These are phyloP conservation scores for Hecatera dysodea DNA, from an alignment of 2,888 invertebrate species.

Conservation along the genomic window DNA sequence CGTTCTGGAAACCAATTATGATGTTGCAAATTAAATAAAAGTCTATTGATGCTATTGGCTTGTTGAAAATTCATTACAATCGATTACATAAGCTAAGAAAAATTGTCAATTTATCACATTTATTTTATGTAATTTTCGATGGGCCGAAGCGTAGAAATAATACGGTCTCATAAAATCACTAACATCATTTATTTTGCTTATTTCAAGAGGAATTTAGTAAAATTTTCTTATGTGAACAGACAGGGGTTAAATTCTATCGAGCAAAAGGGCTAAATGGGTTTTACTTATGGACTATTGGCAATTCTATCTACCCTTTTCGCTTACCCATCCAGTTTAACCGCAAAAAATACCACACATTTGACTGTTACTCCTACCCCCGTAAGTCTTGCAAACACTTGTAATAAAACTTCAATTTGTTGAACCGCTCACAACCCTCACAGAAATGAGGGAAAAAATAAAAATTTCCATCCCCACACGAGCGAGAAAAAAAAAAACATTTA, in stretches of 20 bases:
- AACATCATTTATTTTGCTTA: background rate
- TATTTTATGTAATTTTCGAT: too few species aligned
- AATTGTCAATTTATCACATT: too few species aligned
- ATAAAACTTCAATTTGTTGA: conserved; percentile 65
- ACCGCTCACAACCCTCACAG: conserved; percentile 43
- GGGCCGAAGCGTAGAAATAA: background rate
- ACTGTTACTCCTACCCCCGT: conserved; percentile 23
- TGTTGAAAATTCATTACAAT: background rate
- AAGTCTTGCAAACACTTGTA: conserved; percentile 53
- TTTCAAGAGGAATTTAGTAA: background rate
- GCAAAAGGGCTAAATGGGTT: conserved; percentile 2
- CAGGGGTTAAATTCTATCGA: background rate
- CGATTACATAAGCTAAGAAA: background rate
- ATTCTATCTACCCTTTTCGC: conserved; percentile 19
- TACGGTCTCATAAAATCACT: background rate
- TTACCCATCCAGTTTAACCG: conserved; percentile 1
- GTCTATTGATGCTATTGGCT: background rate
- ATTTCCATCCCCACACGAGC: conserved; percentile 49
- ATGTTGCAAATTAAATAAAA: background rate
- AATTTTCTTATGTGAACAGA: background rate
- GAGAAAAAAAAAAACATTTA: conserved; percentile 66
- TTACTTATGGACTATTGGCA: conserved; percentile 5
- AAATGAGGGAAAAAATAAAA: conserved; percentile 55
- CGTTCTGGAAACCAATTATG: background rate
- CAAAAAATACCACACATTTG: conserved; percentile 30